Base-by-base conservation (phyloP, 2,113 vertebrate species). In the Phaetusa simplex region DNA sequence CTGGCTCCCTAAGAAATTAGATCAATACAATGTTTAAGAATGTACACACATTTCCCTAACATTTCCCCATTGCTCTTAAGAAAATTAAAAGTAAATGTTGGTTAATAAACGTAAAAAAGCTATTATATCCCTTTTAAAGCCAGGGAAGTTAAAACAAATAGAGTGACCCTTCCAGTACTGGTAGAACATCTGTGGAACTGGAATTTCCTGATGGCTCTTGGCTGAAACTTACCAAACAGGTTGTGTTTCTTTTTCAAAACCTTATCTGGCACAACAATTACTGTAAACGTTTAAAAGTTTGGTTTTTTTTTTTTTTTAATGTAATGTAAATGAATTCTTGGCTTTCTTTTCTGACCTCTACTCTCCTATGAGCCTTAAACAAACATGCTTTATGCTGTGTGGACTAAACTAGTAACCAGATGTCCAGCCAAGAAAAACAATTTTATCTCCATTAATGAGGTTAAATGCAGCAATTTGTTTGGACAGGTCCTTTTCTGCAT, bases 361-460 rank as follows among this genome's bases (percentile, higher is more conserved):
- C 18, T 79, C 59, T 93, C 36, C 34, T 61, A 8, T 52, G 12
- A 71, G 27, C 77, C 50, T 95, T 80, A 71, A 96, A 95, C 72
- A 97, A 94, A 77, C n/a, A 56, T 40, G 20, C 9, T 64, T 96
- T 86, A 17, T 56, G 15, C 30, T 95, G 67, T 95, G 43, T 66
- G 50, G 30, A 76, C 88, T 73, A 56, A 95, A 79, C 76, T 74
- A 91, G 50, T 90, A 95, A 95, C 69, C 40, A 66, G 84, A 94
- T 47, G 27, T 82, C 45, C 58, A 90, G 82, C 95, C 90, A 98
- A 97, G 88, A 83, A 83, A 90, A 61, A 61, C 80, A 96, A 61
- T 64, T 90, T 9, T 83, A 53, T 80, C 50, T 92, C 55, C 74
- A 49, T 82, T 89, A 97, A 82, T 8, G 19, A 96, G 49, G 50